phyloP scores from a whole-genome alignment of 2,888 invertebrate species.

The Stenodera caucasica region DNA sequence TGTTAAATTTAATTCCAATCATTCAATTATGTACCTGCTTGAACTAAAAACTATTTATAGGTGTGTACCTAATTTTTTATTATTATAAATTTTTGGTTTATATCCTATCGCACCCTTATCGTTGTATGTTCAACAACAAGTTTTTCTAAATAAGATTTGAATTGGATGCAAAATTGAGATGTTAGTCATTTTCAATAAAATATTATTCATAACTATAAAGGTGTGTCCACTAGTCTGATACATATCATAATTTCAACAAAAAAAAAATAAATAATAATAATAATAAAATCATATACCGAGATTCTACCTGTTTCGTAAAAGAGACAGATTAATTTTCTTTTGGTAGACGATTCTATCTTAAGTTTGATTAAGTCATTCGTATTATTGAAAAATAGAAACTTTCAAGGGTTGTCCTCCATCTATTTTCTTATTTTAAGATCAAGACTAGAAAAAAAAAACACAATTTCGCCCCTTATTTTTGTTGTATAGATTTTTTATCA shows the following conservation, averaged over 20 bases:
- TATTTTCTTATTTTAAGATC: constrained; percentile 1
- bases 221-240: constrained; percentile 10
- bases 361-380: background rate
- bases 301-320: constrained; percentile 6
- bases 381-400: background rate
- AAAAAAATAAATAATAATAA: background rate
- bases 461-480: background rate
- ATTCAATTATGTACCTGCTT: constrained; percentile 5
- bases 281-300: too few species aligned
- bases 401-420: background rate
- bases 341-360: constrained; percentile 3
- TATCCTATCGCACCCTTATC: constrained; percentile 7
- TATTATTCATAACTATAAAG: constrained; percentile 7
- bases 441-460: background rate
- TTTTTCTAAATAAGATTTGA: background rate
- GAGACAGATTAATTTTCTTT: constrained; percentile 3
- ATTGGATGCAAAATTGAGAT: constrained; percentile 7
- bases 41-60: constrained; percentile 6
- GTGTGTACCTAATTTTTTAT: background rate
- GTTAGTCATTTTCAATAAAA: constrained; percentile 7
- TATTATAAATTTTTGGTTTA: background rate
- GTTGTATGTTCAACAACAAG: background rate
- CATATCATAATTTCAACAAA: background rate
- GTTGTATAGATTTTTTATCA: constrained; percentile 4
- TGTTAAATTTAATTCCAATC: background rate